Base-by-base conservation (phyloP, 2,888 invertebrate species). In the Lucinisca nassula region DNA sequence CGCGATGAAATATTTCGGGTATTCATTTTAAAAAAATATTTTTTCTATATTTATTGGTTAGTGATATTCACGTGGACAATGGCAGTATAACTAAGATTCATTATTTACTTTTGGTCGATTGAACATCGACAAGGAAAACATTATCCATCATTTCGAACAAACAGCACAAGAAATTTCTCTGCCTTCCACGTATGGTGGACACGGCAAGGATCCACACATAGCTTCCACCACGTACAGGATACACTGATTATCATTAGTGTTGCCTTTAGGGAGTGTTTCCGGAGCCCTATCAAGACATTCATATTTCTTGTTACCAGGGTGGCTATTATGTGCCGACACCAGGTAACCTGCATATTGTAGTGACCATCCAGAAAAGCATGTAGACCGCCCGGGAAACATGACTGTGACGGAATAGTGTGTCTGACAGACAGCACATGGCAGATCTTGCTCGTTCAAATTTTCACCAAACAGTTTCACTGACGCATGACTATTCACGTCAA, bases 201-300 rank as follows among this genome's bases (percentile, higher is more conserved):
- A 90, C 1, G 91, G 90, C 27, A 91, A 82, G 0, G 88, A 80
- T 14, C 91, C 91, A 74, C 91, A 91, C 27, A 67, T 45, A 0
- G 76, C 80, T 30, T 85, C 85, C 4, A 90, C 89, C 14, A 27
- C 12, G 75, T 88, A 81, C 1, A 91, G 35, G 14, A 84, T 45
- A 24, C 58, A 35, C 12, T 83, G 82, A 73, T 88, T 76, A 12
- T 86, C 83, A 61, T 79, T 58, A n/a, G 79, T 21, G 14, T 49
- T 61, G 6, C 86, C 82, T 0, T 75, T 78, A 4, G 76, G 78
- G 17, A 77, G 73, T 2, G 70, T 75, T 38, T 91, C 88, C 2
- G 90, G 90, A 14, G 67, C 89, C 14, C 37, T 40, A 61, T 91
- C 91, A 24, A 90, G 35, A 61, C 91, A 91, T 14, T 73, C 72